Evolutionary conservation across 2,888 invertebrate genomes (phyloP), one percentile per base, ranked within the genome.

Genomic region (Creontiades dilutus): DNA sequence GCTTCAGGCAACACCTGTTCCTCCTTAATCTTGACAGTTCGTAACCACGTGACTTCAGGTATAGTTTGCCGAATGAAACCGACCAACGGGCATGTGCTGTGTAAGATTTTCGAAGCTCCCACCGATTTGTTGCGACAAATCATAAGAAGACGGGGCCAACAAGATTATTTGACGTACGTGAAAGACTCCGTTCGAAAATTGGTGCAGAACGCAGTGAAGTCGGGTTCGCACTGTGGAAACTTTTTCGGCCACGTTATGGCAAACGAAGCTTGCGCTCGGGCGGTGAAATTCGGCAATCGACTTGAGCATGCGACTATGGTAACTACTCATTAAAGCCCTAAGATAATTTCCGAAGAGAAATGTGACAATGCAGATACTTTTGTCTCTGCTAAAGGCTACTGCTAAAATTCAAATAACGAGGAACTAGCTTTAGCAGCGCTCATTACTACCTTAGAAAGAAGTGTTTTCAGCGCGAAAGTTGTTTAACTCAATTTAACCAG

Each of bases 271-370:
- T 88, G 88, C 37, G 76, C 88, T 11, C 47, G 88, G 52, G 88
- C 88, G 5, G 61, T 88, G 28, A 88, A 88, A 61, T 88, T 88
- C 61, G 88, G 88, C 11, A 52, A 78, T 88, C 19, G 47, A 28
- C 16, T 88, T n/a, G 52, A 80, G 9, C 19, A 12, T 27, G 12
- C 19, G n/a, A 55, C 80, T 13, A 88, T 88, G 88, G 52, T 27
- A 28, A 84, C 52, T 52, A 57, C 11, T 52, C 52, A 0, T 52
- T 5, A 52, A 52, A 52, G 3, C 37, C 37, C 37, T 37, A 37
- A 4, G 37, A 37, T 7, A 37, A 37, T 37, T n/a, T n/a, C n/a
- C n/a, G n/a, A n/a, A n/a, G n/a, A n/a, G n/a, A n/a, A n/a, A n/a
- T n/a, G n/a, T n/a, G n/a, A n/a, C n/a, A n/a, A n/a, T n/a, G n/a